Evolutionary conservation across 2,888 invertebrate species (phyloP), one percentile per base, ranked within the genome.

Genomic region (Nomada flava): DNA sequence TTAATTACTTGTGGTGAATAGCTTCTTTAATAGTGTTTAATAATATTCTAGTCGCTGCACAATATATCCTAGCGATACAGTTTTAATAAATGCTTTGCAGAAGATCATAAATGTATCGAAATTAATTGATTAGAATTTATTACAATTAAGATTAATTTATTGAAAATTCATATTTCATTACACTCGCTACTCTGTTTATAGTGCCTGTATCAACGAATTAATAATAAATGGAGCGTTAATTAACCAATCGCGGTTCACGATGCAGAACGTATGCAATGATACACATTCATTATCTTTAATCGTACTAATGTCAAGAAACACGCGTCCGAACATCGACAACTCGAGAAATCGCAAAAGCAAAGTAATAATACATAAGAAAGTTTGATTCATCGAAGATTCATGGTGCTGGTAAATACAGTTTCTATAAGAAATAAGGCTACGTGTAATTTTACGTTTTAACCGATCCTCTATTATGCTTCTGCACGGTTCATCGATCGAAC

Each of bases 381-480:
- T 26, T 9, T 57, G 11, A 13, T 13, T 9, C 29, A 5, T 65
- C 15, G 52, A 29, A 50, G 50, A 50, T 65, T 36, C 15, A 55
- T n/a, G 36, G 29, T 23, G 11, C 2, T 26, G 2, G 44, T 23
- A 63, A 87, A 74, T 42, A 75, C 65, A 44, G 74, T 76, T 29
- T 70, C n/a, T 50, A 53, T 42, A 52, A 79, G 73, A 86, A 84
- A 83, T 72, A 75, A 73, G 70, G 80, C 76, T 52, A 59, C 65
- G 20, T n/a, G 53, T 42, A 80, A 87, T 88, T 91, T 91, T 91
- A 89, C 87, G 85, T 85, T 89, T 86, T 59, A 80, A 79, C 84
- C 77, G 83, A 85, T 86, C 84, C 83, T 88, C 87, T 76, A 82
- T 85, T 68, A 67, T 63, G 69, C 50, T 57, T 59, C 57, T 64